phyloP scores from a whole-genome alignment of 2,797 vertebrate species.

The Pipistrellus kuhlii region DNA sequence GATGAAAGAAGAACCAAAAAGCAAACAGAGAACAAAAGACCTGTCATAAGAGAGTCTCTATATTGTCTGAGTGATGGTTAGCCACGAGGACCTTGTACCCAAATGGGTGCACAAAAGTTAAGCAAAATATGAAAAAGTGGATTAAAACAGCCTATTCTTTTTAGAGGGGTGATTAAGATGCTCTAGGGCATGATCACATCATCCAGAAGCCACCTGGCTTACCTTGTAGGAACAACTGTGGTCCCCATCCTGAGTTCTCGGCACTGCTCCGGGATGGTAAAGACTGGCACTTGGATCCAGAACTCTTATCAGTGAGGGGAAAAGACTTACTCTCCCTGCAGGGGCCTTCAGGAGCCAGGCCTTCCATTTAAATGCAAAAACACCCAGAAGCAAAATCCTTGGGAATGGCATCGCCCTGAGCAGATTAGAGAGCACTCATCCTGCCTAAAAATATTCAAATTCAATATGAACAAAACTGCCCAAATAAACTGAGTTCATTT shows the following conservation, averaged over 20 bases:
- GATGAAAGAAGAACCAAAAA: slow-evolving; percentile 58
- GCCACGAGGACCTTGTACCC: not conserved
- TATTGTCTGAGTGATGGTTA: not conserved
- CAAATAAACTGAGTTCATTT: not conserved
- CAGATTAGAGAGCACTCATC: not conserved
- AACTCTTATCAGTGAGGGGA: not conserved
- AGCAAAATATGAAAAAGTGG: not conserved
- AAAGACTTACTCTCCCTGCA: not conserved
- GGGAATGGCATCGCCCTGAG: not conserved
- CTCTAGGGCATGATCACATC: not conserved
- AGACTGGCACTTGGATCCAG: not conserved
- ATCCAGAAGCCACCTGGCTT: not conserved
- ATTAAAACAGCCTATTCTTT: not conserved
- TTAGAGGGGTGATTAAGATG: not conserved
- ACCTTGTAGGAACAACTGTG: not conserved
- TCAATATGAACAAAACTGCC: not conserved
- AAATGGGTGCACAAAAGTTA: not conserved
- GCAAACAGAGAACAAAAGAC: slow-evolving; percentile 38
- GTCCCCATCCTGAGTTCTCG: not conserved
- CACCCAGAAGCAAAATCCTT: not conserved
- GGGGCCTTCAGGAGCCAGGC: not conserved
- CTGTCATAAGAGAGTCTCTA: not conserved
- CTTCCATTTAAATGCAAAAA: not conserved
- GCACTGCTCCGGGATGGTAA: not conserved
- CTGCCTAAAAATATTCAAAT: slow-evolving; percentile 18